Evolutionary conservation across 2,113 vertebrate species (phyloP), one percentile per base, ranked within the genome.

Genomic region (Ophthalmolycus amberensis): DNA sequence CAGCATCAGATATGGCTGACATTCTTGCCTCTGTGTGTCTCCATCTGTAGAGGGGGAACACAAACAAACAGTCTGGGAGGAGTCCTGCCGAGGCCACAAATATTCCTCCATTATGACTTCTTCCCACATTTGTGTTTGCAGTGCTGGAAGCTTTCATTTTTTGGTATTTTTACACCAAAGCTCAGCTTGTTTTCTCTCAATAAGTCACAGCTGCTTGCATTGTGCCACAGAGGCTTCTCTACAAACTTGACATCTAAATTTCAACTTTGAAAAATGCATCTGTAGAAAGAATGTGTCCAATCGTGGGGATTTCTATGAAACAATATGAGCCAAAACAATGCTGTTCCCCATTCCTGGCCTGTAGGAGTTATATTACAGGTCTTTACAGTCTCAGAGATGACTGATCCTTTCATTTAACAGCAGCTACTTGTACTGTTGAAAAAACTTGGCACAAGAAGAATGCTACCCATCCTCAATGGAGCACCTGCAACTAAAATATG

Each of bases 1-100:
- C 89, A 83, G 89, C 89, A 92, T 94, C 91, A 91, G 91, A 93
- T 93, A 91, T 62, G 81, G 75, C 81, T 65, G 70, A 74, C 78
- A 85, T 83, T 88, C 76, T 58, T 85, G 62, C 78, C 69, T 79
- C 79, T 76, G 85, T 84, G 75, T 68, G 67, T 92, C 84, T 84
- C 76, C 79, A 76, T 89, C 88, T 81, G 79, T 48, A 79, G 76
- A 83, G 77, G 83, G 80, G 71, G 58, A 94, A 90, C 88, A 91
- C 91, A 94, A 94, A 93, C 92, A 95, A 93, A 93, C 85, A 77
- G 50, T 74, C 89, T 58, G 82, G 91, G 88, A 92, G 89, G 90
- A 93, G 88, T 71, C 64, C 75, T 54, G 34, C 56, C 50, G 68
- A 88, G 80, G 84, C 89, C 93, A 90, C 93, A 93, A 90, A 87